Evolutionary conservation across 2,113 vertebrate genomes (phyloP).

Genomic region (Mystacornis crossleyi): DNA sequence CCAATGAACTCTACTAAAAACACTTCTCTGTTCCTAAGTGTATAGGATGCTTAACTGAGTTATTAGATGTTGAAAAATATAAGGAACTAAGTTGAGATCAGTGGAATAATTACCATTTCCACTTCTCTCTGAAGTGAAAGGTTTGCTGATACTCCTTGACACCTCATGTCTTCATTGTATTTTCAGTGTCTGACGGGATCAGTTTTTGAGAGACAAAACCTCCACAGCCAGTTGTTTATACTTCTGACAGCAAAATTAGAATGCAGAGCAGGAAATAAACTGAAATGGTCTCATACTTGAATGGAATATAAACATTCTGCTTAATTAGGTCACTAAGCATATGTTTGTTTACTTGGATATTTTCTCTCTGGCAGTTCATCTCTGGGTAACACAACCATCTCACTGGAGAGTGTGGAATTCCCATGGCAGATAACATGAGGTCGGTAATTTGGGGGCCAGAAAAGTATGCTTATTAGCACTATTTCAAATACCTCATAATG

Average conservation of each 20-base stretch:
- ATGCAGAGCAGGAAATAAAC: slow-evolving; percentile 49
- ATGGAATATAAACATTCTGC: slow-evolving; percentile 53
- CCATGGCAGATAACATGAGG: not conserved
- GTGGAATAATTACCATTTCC: not conserved
- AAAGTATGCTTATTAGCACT: not conserved
- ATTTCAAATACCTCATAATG: not conserved
- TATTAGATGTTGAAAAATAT: not conserved
- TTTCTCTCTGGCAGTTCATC: slow-evolving; percentile 43
- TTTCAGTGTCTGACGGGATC: not conserved
- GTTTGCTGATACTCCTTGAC: not conserved
- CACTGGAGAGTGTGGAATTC: not conserved
- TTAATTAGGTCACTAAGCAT: slow-evolving; percentile 66
- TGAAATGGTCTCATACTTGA: slow-evolving; percentile 35
- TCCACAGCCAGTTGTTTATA: slow-evolving; percentile 5
- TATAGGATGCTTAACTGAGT: not conserved
- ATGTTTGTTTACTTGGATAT: slow-evolving; percentile 46
- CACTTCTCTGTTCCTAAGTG: not conserved
- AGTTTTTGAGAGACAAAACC: not conserved
- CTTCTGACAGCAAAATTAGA: slow-evolving; percentile 47
- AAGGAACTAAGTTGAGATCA: not conserved
- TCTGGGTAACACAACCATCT: slow-evolving; percentile 19
- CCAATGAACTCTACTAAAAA: not conserved
- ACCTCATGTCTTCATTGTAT: not conserved
- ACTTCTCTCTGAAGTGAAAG: not conserved
- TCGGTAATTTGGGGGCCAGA: not conserved